Evolutionary conservation across 2,888 invertebrate genomes (phyloP).

Genomic region (Aphidius colemani): DNA sequence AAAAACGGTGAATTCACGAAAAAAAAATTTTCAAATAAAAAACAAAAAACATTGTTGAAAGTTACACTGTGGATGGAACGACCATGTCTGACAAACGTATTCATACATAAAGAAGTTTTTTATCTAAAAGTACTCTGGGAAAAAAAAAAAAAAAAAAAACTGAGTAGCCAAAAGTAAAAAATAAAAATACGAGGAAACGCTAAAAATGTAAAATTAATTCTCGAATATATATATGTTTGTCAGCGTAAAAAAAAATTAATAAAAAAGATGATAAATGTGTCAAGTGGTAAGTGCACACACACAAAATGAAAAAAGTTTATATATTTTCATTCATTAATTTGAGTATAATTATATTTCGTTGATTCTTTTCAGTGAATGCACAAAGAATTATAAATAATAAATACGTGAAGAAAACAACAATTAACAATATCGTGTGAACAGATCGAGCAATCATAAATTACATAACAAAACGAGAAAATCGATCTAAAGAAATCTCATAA

Average conservation of each 20-base stretch:
- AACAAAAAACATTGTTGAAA: too few relatives aligned
- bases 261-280: neutral
- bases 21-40: too few relatives aligned
- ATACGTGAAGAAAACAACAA: conserved; percentile 37
- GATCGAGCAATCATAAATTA: conserved; percentile 37
- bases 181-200: neutral
- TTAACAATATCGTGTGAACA: conserved; percentile 42
- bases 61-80: too few relatives aligned
- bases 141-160: neutral
- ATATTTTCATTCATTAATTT: neutral
- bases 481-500: neutral
- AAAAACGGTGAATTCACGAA: too few relatives aligned
- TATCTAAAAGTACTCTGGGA: too few relatives aligned
- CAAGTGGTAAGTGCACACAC: neutral
- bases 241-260: neutral
- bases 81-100: too few relatives aligned
- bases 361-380: neutral
- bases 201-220: too few relatives aligned
- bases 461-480: conserved; percentile 25
- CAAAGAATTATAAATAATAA: conserved; percentile 27
- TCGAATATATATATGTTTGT: neutral
- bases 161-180: neutral
- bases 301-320: neutral
- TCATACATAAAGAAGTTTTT: too few relatives aligned
- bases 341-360: neutral